phyloP scores from a whole-genome alignment of 2,113 vertebrate genomes.

The Larimichthys crocea region DNA sequence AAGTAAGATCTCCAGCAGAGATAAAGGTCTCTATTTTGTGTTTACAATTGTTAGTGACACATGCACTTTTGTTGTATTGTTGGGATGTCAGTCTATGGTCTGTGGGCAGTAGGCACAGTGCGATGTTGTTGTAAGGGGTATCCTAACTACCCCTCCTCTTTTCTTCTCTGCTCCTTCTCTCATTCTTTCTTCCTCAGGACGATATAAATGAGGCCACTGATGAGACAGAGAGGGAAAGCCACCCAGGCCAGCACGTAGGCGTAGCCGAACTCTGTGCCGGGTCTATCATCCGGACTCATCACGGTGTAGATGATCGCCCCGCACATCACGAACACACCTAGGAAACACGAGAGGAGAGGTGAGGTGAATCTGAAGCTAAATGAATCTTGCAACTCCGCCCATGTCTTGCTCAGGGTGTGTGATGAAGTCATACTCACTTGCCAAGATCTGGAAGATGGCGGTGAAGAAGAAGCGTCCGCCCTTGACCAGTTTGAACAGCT shows the following conservation, averaged over 20 bases:
- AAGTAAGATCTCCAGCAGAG: slow-evolving; percentile 5
- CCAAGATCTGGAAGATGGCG: slow-evolving; percentile 94
- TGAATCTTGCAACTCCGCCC: slow-evolving; percentile 39
- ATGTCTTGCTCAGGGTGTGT: slow-evolving; percentile 27
- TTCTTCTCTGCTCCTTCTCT: slow-evolving; percentile 53
- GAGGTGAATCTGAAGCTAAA: neutral
- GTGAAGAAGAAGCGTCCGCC: slow-evolving; percentile 96
- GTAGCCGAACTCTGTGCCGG: slow-evolving; percentile 80
- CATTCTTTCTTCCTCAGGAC: slow-evolving; percentile 96
- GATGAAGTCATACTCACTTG: slow-evolving; percentile 87
- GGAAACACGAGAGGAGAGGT: neutral
- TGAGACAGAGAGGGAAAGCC: slow-evolving; percentile 92
- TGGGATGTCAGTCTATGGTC: slow-evolving; percentile 76
- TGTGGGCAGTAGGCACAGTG: slow-evolving; percentile 82
- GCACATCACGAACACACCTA: slow-evolving; percentile 96
- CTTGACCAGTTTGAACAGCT: slow-evolving; percentile 96
- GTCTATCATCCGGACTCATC: slow-evolving; percentile 77
- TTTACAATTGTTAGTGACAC: slow-evolving; percentile 60
- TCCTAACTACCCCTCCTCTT: slow-evolving; percentile 45
- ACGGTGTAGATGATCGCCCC: slow-evolving; percentile 96
- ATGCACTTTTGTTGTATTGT: slow-evolving; percentile 60
- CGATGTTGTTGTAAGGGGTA: slow-evolving; percentile 67
- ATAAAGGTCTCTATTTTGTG: slow-evolving; percentile 33
- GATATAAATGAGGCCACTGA: slow-evolving; percentile 94
- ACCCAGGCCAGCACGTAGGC: slow-evolving; percentile 96